Conservation (phyloP, 2,113 vertebrate genomes). For the Rousettus leschenaultii region DNA sequence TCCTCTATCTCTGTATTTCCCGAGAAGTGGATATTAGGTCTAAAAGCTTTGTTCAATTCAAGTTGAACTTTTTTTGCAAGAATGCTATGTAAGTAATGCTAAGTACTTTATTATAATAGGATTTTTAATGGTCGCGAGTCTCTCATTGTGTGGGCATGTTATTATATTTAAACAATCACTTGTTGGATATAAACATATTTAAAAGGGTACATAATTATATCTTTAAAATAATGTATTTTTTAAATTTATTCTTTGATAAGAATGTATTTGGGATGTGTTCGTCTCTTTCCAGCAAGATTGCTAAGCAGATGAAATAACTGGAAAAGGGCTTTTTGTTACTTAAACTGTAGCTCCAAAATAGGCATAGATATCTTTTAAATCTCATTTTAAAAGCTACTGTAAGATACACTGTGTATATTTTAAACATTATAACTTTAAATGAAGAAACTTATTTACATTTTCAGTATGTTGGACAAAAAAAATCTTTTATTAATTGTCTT, state of each 20-base stretch:
- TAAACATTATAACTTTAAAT: not conserved
- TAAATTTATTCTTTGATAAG: not conserved
- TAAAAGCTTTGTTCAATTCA: slow-evolving; percentile 35
- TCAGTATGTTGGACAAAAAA: slow-evolving; percentile 3
- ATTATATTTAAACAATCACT: not conserved
- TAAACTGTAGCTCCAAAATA: not conserved
- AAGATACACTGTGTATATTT: not conserved
- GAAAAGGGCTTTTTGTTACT: not conserved
- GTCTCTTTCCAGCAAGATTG: not conserved
- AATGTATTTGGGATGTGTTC: not conserved
- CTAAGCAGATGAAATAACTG: not conserved
- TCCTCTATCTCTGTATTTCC: not conserved
- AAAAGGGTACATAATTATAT: not conserved
- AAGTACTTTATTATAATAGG: not conserved
- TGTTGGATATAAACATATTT: not conserved
- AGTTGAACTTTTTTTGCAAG: not conserved
- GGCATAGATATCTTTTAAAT: not conserved
- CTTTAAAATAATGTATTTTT: slow-evolving; percentile 27
- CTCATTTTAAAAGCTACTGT: slow-evolving; percentile 9
- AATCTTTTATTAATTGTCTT: slow-evolving; percentile 23
- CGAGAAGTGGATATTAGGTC: not conserved
- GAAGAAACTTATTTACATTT: slow-evolving; percentile 14
- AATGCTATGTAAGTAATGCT: slow-evolving; percentile 29
- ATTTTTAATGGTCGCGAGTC: slow-evolving; percentile 10
- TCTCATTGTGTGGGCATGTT: not conserved